phyloP scores from a whole-genome alignment of 53 echinoderm and acorn worm species.

The Zoroaster sp. region DNA sequence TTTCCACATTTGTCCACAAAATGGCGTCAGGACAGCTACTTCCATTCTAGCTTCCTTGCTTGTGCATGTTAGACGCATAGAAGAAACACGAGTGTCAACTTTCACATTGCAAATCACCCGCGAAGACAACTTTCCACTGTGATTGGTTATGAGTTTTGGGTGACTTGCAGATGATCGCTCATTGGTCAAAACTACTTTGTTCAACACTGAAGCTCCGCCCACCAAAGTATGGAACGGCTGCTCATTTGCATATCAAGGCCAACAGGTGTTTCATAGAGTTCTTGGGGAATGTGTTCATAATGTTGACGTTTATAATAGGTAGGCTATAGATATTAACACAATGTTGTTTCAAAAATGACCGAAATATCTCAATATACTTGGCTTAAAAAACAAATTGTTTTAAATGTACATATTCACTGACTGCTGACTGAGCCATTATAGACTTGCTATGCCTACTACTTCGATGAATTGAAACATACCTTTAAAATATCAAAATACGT shows the following conservation, averaged over 20 bases:
- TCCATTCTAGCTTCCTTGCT: not conserved
- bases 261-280: slow-evolving; percentile 2
- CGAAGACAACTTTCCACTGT: not conserved
- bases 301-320: too few species aligned
- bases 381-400: too few species aligned
- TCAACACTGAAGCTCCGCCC: not conserved
- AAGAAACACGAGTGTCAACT: not conserved
- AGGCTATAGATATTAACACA: too few species aligned
- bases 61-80: too few species aligned
- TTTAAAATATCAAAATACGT: too few species aligned
- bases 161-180: not conserved
- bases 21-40: not conserved
- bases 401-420: too few species aligned
- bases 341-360: too few species aligned
- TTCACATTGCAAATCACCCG: not conserved
- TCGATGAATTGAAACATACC: too few species aligned
- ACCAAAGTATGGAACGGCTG: not conserved
- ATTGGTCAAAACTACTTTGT: slow-evolving; percentile 2
- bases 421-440: too few species aligned
- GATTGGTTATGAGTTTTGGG: slow-evolving; percentile 8
- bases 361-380: too few species aligned
- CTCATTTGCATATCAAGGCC: slow-evolving; percentile 29
- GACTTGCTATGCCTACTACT: too few species aligned
- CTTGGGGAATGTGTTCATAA: not conserved
- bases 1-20: not conserved